phyloP scores from a whole-genome alignment of 2,113 vertebrate species.

The Poeciliopsis prolifica region DNA sequence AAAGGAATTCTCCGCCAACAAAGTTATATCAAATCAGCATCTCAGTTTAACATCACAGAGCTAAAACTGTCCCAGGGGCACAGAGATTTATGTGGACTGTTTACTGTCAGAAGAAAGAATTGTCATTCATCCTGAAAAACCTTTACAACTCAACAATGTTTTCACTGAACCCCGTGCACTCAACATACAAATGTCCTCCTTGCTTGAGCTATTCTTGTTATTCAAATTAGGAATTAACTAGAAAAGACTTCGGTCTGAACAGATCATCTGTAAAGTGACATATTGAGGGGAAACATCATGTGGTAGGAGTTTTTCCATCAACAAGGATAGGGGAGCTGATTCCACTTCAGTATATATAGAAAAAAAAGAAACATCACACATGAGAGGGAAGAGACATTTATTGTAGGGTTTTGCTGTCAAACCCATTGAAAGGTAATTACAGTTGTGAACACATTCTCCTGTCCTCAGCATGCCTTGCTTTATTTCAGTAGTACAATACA shows the following conservation, averaged over 20 bases:
- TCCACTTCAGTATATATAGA: not conserved
- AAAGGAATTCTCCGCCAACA: conserved; percentile 60
- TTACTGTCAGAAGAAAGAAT: conserved; percentile 42
- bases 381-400: conserved; percentile 55
- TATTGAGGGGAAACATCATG: not conserved
- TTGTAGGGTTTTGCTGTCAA: conserved; percentile 58
- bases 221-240: not conserved
- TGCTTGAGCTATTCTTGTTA: not conserved
- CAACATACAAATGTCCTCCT: not conserved
- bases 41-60: conserved; percentile 61
- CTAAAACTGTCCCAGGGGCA: conserved; percentile 66
- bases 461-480: conserved; percentile 64
- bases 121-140: conserved; percentile 37
- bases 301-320: not conserved
- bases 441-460: conserved; percentile 54
- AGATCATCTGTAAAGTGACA: not conserved
- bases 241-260: not conserved
- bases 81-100: conserved; percentile 33
- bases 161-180: not conserved
- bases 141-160: not conserved
- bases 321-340: not conserved
- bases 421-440: conserved; percentile 44
- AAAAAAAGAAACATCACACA: conserved; percentile 18
- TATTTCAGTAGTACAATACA: conserved; percentile 8
- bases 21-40: conserved; percentile 65